Base-by-base conservation (phyloP, 1,140 invertebrate species). In the Drosophila watanabei region DNA sequence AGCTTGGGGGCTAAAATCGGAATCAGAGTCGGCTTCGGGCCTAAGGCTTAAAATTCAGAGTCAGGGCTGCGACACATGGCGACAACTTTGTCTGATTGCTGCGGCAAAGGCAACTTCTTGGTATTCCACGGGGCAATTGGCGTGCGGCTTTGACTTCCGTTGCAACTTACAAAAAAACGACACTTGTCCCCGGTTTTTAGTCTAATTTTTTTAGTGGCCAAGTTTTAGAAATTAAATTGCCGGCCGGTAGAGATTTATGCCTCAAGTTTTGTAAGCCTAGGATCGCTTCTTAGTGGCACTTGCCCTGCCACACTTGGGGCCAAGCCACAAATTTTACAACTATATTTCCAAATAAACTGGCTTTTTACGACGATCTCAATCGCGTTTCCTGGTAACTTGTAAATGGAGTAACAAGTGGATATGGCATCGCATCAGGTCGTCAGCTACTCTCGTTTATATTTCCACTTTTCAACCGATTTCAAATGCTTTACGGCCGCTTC, bases 371-470 rank as follows among this genome's bases (percentile, higher is more conserved):
- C 82, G 88, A 92, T 92, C 82, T 92, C 90, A 92, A 92, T 92
- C 90, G 78, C 83, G 76, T 75, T 92, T 92, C 90, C 75, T 28
- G 57, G 59, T 83, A 92, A 92, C 83, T 92, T 92, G 90, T 92
- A 92, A 92, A 77, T 92, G 82, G 85, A 92, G 90, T 92, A 92
- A 92, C 90, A 92, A 92, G 90, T 92, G 90, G 82, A 92, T 72
- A 79, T 79, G 56, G 58, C 52, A 54, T 35, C 30, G 41, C 46
- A 64, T 64, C 46, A 62, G 63, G 66, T 48, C 70, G 45, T 49
- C 46, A 49, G 58, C 76, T 71, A 46, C 65, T 71, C 65, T 48
- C 59, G 72, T 64, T 62, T 75, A 49, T 77, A 60, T 70, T 46
- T 71, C 46, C 51, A 80, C 57, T 66, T 64, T 78, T 82, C 63